Evolutionary conservation across 1,140 invertebrate species (phyloP).

Genomic region (Bombus cullumanus): DNA sequence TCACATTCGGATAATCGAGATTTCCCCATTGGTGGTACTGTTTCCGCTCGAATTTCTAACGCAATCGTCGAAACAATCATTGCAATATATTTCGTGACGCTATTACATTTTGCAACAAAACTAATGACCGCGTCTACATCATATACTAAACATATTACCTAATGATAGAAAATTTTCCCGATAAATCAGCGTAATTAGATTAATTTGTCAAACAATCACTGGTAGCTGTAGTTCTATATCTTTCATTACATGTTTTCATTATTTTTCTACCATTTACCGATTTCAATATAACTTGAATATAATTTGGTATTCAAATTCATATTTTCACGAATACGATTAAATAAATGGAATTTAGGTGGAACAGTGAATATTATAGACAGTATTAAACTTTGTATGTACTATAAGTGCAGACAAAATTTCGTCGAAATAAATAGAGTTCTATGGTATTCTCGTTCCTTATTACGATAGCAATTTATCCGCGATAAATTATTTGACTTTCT

Average conservation of each 20-base stretch:
- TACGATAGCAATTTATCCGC: too few species aligned
- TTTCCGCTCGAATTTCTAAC: constrained; percentile 15
- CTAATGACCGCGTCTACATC: background rate
- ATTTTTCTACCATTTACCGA: background rate
- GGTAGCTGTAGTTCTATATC: background rate
- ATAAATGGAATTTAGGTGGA: too few species aligned
- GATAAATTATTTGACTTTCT: background rate
- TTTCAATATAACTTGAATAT: background rate
- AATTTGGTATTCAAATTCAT: too few species aligned
- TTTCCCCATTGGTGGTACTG: background rate
- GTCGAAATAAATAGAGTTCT: too few species aligned
- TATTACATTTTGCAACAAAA: background rate
- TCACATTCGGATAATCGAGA: constrained; percentile 19
- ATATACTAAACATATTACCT: background rate
- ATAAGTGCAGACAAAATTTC: too few species aligned
- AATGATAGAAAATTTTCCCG: background rate
- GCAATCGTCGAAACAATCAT: constrained; percentile 1
- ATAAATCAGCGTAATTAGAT: too few species aligned
- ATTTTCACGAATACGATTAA: too few species aligned
- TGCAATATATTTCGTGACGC: background rate
- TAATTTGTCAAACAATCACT: too few species aligned
- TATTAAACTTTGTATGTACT: too few species aligned
- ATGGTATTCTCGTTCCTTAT: too few species aligned
- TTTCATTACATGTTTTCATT: background rate
- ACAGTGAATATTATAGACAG: too few species aligned